phyloP scores from a whole-genome alignment of 2,113 vertebrate genomes.

The Serilophus lunatus region DNA sequence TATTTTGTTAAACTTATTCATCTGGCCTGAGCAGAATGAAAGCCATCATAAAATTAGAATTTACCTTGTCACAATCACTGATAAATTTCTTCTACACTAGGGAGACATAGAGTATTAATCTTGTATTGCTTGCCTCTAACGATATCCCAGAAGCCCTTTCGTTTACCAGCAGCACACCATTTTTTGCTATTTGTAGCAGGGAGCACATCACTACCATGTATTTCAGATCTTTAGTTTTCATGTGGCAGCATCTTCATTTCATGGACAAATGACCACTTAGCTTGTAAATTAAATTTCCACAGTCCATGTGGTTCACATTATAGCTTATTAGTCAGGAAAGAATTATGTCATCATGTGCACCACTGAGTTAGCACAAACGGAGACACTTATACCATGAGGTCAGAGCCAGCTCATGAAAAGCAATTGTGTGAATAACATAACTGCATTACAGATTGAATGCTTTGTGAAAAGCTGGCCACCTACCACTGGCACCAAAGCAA shows the following conservation, averaged over 20 bases:
- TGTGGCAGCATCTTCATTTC: not conserved
- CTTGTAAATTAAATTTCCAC: slow-evolving; percentile 15
- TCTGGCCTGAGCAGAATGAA: not conserved
- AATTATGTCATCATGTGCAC: not conserved
- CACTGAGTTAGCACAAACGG: not conserved
- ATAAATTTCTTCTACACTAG: not conserved
- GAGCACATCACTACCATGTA: fast-evolving
- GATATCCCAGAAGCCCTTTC: not conserved
- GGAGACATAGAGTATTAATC: not conserved
- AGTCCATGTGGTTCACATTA: not conserved
- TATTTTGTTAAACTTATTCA: not conserved
- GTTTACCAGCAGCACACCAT: not conserved
- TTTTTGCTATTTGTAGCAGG: not conserved
- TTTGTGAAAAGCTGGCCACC: not conserved
- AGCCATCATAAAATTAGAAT: not conserved
- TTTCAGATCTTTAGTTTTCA: not conserved
- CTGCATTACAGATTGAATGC: not conserved
- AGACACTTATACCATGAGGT: not conserved
- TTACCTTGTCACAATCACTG: not conserved
- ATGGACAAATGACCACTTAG: not conserved
- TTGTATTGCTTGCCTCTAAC: not conserved
- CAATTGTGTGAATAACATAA: not conserved
- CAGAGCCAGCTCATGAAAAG: not conserved
- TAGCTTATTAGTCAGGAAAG: slow-evolving; percentile 5
- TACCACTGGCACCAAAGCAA: not conserved